These are phyloP conservation scores for Podarcis muralis DNA, from an alignment of 2,113 vertebrate genomes.

Conservation along the genomic window DNA sequence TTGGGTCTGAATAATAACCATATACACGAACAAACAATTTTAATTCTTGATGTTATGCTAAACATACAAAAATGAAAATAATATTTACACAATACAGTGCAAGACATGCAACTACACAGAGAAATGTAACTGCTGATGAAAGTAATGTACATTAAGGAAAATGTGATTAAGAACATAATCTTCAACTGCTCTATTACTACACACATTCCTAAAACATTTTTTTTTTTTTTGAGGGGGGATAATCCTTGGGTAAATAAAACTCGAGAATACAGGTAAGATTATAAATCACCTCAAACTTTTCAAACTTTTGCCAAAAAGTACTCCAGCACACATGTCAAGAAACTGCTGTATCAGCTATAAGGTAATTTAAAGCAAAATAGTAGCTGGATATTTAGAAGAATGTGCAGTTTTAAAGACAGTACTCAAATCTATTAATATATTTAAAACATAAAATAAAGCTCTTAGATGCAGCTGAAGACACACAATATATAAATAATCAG, in stretches of 20 bases:
- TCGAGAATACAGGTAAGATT: constrained; percentile 7
- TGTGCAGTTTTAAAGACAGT: constrained; percentile 27
- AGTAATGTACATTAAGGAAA: constrained; percentile 44
- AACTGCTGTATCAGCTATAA: constrained; percentile 19
- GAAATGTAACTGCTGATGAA: background rate
- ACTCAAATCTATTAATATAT: constrained; percentile 41
- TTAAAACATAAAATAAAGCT: constrained; percentile 43
- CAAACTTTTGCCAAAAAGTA: background rate
- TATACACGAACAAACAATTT: constrained; percentile 19
- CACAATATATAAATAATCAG: constrained; percentile 68
- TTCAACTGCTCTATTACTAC: constrained; percentile 62
- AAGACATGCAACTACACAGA: constrained; percentile 35
- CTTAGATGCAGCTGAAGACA: constrained; percentile 55
- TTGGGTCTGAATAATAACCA: background rate
- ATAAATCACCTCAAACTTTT: background rate
- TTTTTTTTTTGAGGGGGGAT: constrained; percentile 59
- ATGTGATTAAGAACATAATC: constrained; percentile 61
- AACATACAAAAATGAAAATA: constrained; percentile 3
- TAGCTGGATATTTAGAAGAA: constrained; percentile 16
- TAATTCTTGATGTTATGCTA: constrained; percentile 1
- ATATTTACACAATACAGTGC: constrained; percentile 10
- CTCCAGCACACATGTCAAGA: background rate
- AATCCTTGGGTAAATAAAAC: constrained; percentile 48
- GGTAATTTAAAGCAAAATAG: background rate
- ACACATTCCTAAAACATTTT: constrained; percentile 54